Base-by-base conservation (phyloP, 2,113 vertebrate species). In the Callospermophilus lateralis region DNA sequence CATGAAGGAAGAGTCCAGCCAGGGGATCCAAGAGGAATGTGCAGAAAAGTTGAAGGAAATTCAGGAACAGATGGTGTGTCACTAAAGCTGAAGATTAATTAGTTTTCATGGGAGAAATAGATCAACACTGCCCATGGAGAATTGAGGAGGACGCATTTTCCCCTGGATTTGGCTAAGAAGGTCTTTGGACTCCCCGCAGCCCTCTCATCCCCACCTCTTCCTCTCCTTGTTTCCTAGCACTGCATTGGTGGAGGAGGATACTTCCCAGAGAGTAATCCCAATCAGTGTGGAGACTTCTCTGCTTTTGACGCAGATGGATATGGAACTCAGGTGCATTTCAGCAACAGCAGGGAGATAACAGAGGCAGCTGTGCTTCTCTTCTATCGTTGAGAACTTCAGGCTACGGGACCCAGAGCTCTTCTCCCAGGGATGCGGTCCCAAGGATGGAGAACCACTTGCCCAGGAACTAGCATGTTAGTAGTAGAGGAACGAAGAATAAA, bases 191-290 rank as follows among this genome's bases (percentile, higher is more conserved):
- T 51, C 48, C 2, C 48, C 12, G 10, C 48, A 51, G 48, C 2
- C 48, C 12, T 51, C 48, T 51, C 2, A 51, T 51, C 12, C 3
- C 48, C 48, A 51, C 48, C 48, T 51, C 48, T 3, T 51, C 42
- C 34, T 48, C 32, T 24, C 16, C 2, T 13, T 12, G 9, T 61
- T 1, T 83, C 48, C 91, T 55, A 98, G 98, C 70, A 96, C 45
- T 97, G 97, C 78, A 97, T 96, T 80, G 97, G 95, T 86, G 97
- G 97, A 97, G 97, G 96, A 96, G 96, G 98, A 20, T 96, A 42
- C 91, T 98, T 98, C 30, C 96, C 97, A 0, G 93, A 97, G 42
- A 20, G 1, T 3, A 4, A 85, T 65, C 95, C 97, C 12, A 16
- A 24, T 80, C 95, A 98, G 97, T 97, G 95, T 84, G 97, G 92